A percentile compares a stretch with the other conserved stretches of the same genome.
phyloP scores from a whole-genome alignment of 35 echinoderm and acorn worm species.

The Hemicentrotus pulcherrimus region DNA sequence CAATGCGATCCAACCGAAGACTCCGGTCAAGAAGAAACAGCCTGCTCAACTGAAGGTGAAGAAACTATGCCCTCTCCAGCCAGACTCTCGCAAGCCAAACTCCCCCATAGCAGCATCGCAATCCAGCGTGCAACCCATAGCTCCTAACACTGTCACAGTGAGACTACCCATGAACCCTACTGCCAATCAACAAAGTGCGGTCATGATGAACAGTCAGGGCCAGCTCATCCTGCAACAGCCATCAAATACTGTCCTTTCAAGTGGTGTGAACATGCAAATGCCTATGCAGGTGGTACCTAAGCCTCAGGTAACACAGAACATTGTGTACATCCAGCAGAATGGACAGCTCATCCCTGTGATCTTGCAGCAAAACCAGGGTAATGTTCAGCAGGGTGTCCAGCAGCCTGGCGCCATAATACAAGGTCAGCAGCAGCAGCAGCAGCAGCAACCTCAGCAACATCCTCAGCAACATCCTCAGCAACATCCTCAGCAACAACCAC shows the following conservation, averaged over 20 bases:
- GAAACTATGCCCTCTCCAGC: constrained; percentile 48
- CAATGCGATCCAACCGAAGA: constrained; percentile 41
- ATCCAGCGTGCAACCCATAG: constrained; percentile 33
- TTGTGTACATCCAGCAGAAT: constrained; percentile 97
- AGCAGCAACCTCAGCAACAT: constrained; percentile 38
- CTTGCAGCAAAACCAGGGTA: constrained; percentile 64
- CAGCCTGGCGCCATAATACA: constrained; percentile 58
- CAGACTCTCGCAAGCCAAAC: constrained; percentile 45
- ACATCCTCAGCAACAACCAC: constrained; percentile 34
- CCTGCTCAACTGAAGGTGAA: constrained; percentile 55
- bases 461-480: constrained; percentile 24
- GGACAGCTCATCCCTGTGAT: constrained; percentile 90
- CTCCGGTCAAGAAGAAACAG: constrained; percentile 57
- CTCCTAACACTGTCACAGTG: constrained; percentile 63
- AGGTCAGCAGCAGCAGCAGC: constrained; percentile 58
- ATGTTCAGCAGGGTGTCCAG: constrained; percentile 17
- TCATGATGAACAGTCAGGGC: constrained; percentile 58
- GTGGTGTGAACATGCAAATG: constrained; percentile 59
- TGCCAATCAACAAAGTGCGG: constrained; percentile 23
- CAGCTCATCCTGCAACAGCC: constrained; percentile 65
- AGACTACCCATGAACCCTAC: constrained; percentile 57
- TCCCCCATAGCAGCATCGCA: not conserved
- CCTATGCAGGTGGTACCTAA: constrained; percentile 72
- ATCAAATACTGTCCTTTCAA: not conserved
- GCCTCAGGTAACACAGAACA: constrained; percentile 68